Conservation (phyloP, 2,888 invertebrate species). For the Andrena marginata region DNA sequence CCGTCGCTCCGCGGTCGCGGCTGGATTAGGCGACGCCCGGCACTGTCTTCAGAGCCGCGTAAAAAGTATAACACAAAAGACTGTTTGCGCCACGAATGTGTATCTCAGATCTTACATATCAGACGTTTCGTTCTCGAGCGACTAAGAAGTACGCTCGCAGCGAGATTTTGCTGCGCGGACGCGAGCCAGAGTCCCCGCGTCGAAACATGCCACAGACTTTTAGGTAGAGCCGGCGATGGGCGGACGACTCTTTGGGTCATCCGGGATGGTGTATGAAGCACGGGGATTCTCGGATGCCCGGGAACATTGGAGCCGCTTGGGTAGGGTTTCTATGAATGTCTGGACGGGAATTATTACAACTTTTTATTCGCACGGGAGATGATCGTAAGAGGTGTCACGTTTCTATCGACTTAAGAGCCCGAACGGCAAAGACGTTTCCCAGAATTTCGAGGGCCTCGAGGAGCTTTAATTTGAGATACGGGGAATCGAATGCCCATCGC, state of each 20-base stretch:
- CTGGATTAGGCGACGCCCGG: conserved; percentile 24
- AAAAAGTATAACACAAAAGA: conserved; percentile 53
- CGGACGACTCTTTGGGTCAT: not conserved
- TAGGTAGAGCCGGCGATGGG: conserved; percentile 18
- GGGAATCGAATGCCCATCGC: not conserved
- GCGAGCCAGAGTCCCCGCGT: conserved; percentile 5
- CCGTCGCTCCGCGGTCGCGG: conserved; percentile 38
- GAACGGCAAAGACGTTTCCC: not conserved
- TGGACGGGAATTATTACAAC: conserved; percentile 1
- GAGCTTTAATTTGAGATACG: not conserved
- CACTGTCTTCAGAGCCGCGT: conserved; percentile 36
- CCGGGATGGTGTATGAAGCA: not conserved
- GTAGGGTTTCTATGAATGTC: not conserved
- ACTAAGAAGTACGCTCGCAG: conserved; percentile 21
- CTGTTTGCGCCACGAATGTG: conserved; percentile 59
- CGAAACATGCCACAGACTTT: conserved; percentile 6
- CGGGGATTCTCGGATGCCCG: too few species aligned
- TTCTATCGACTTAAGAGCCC: not conserved
- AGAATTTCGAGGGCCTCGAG: not conserved
- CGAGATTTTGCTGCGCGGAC: conserved; percentile 30
- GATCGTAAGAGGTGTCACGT: not conserved
- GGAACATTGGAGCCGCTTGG: not conserved
- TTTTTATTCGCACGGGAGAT: conserved; percentile 8
- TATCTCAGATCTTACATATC: conserved; percentile 72
- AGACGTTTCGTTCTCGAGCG: conserved; percentile 60